A percentile compares a stretch with the other conserved stretches of the same genome.
These are phyloP conservation scores for Colostygia pectinataria DNA, from an alignment of 2,888 invertebrate genomes.

Conservation along the genomic window DNA sequence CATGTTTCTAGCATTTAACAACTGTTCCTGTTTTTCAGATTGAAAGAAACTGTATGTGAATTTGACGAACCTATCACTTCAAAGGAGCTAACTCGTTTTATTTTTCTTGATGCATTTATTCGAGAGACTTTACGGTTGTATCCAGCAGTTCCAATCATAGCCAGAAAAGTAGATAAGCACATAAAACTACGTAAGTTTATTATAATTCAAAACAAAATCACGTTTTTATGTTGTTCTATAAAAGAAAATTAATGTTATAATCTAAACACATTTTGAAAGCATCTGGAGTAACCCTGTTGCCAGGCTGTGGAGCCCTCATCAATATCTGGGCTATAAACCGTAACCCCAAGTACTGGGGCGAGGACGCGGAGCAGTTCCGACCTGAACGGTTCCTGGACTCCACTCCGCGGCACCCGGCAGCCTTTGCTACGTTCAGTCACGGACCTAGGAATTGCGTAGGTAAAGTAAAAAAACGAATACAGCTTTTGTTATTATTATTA, in stretches of 20 bases:
- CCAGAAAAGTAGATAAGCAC: slow-evolving; percentile 3
- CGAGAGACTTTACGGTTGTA: slow-evolving; percentile 34
- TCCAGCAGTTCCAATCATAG: slow-evolving; percentile 17
- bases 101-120: slow-evolving; percentile 28
- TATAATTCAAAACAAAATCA: too few relatives aligned
- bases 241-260: too few relatives aligned
- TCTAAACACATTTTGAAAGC: slow-evolving; percentile 1
- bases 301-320: not conserved
- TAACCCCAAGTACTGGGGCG: slow-evolving; percentile 53
- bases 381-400: slow-evolving; percentile 50
- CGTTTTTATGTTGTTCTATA: not conserved
- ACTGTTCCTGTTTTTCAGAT: too few relatives aligned
- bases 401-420: slow-evolving; percentile 34
- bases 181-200: slow-evolving; percentile 12
- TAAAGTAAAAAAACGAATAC: too few relatives aligned
- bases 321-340: slow-evolving; percentile 28
- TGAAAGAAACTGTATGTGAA: slow-evolving; percentile 11
- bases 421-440: slow-evolving; percentile 13
- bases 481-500: too few relatives aligned
- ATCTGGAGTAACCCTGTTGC: slow-evolving; percentile 4
- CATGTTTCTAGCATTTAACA: too few relatives aligned
- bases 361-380: slow-evolving; percentile 45
- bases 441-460: slow-evolving; percentile 23
- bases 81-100: slow-evolving; percentile 6
- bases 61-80: not conserved